A percentile compares a stretch with the other conserved stretches of the same genome.
Conservation (phyloP, 1,140 invertebrate genomes). For the Glomeris maerens region DNA sequence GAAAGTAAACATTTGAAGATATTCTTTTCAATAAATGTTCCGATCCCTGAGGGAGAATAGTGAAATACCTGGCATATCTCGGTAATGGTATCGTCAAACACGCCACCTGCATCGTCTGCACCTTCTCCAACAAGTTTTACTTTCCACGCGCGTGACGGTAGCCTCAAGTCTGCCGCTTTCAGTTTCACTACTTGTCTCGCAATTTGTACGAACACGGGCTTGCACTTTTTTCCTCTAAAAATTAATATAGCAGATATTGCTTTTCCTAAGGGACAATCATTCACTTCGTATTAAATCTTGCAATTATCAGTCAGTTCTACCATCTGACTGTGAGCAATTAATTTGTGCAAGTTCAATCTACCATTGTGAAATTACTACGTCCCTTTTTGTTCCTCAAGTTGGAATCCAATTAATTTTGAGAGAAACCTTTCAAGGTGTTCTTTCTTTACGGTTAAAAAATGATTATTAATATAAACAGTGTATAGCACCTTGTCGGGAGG, state of each 20-base stretch:
- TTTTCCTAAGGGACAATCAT: too few species aligned
- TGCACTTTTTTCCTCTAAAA: slow-evolving; percentile 36
- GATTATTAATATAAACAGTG: too few species aligned
- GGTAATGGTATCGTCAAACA: slow-evolving; percentile 56
- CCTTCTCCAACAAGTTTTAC: slow-evolving; percentile 48
- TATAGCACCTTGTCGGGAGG: slow-evolving; percentile 37
- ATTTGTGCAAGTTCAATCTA: too few species aligned
- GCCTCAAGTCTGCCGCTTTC: slow-evolving; percentile 39
- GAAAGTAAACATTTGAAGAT: neutral
- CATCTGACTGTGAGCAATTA: too few species aligned
- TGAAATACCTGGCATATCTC: slow-evolving; percentile 42
- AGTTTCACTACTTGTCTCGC: slow-evolving; percentile 47
- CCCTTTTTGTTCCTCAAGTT: too few species aligned
- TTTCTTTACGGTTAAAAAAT: too few species aligned
- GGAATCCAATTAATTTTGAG: too few species aligned
- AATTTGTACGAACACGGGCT: slow-evolving; percentile 48
- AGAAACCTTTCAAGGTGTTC: too few species aligned
- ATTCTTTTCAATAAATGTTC: neutral
- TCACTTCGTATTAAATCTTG: too few species aligned
- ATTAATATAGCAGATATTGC: too few species aligned
- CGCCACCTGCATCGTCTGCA: slow-evolving; percentile 52
- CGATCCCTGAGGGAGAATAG: neutral
- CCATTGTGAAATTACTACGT: too few species aligned
- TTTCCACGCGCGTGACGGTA: slow-evolving; percentile 52
- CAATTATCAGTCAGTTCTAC: too few species aligned